Evolutionary conservation across 1,140 invertebrate genomes (phyloP).

Genomic region (Episyrphus balteatus): DNA sequence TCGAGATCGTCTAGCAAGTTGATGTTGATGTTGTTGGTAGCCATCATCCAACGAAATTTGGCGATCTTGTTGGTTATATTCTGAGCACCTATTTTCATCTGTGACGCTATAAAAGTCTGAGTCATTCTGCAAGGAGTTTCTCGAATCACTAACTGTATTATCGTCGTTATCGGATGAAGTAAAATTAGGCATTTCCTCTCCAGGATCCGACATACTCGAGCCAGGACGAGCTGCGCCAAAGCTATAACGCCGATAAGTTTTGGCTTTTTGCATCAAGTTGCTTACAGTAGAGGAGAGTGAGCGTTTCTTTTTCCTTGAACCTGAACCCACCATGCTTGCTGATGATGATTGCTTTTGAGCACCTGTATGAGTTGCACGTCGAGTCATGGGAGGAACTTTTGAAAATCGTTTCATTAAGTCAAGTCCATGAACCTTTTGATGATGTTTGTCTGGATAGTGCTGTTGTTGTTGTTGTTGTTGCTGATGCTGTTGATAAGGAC

Average conservation of each 20-base stretch:
- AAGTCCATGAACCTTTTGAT: background rate
- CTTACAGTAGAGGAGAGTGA: constrained; percentile 25
- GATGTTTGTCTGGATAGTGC: constrained; percentile 10
- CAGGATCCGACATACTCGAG: constrained; percentile 22
- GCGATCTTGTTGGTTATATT: background rate
- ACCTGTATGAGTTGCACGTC: background rate
- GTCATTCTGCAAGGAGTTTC: constrained; percentile 18
- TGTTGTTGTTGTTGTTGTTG: constrained; percentile 15
- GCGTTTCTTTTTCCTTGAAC: constrained; percentile 14
- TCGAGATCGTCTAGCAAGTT: background rate
- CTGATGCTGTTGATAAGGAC: constrained; percentile 7
- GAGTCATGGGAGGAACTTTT: background rate
- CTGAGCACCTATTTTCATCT: background rate
- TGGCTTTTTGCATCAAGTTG: constrained; percentile 29
- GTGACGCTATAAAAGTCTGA: background rate
- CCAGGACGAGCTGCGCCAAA: constrained; percentile 16
- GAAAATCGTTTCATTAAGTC: too few species aligned
- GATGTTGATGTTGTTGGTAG: background rate
- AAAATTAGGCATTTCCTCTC: constrained; percentile 15
- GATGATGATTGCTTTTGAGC: constrained; percentile 5
- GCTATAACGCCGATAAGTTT: constrained; percentile 29
- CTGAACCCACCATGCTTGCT: constrained; percentile 12
- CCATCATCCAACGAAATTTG: background rate
- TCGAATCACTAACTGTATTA: constrained; percentile 10
- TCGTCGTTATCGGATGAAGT: constrained; percentile 24